Conservation (phyloP, 37 sponge, comb jelly and placozoan genomes). For the Dysidea cf. avara region DNA sequence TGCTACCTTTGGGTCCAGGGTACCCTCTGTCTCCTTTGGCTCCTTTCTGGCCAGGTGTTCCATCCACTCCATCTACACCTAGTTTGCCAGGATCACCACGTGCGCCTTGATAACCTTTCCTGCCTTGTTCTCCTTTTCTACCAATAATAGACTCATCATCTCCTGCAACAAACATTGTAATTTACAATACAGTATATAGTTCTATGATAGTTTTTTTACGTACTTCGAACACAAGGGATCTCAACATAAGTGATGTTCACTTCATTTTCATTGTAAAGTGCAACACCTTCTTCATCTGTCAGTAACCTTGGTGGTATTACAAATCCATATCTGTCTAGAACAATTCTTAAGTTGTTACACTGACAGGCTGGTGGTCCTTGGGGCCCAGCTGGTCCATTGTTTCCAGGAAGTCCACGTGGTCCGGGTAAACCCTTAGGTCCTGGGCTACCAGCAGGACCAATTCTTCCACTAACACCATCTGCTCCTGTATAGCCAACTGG, state of each 20-base stretch:
- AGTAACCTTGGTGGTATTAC: too few relatives aligned
- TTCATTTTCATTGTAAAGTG: too few relatives aligned
- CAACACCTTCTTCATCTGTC: too few relatives aligned
- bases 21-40: neutral
- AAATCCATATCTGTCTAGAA: too few relatives aligned
- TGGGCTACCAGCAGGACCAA: constrained; percentile 2
- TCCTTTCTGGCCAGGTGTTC: neutral
- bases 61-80: neutral
- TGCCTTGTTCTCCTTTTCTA: neutral
- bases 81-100: constrained; percentile 11
- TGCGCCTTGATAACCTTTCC: neutral
- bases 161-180: too few relatives aligned
- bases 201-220: too few relatives aligned
- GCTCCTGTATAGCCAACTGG: neutral
- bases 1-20: neutral
- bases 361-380: constrained; percentile 1
- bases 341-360: neutral
- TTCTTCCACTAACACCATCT: constrained; percentile 13
- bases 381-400: neutral
- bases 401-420: constrained; percentile 5
- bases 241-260: too few relatives aligned
- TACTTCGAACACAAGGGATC: too few relatives aligned
- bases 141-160: neutral
- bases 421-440: constrained; percentile 4
- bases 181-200: too few relatives aligned